phyloP scores from a whole-genome alignment of 2,888 invertebrate genomes.

The Meandrusa payeni region DNA sequence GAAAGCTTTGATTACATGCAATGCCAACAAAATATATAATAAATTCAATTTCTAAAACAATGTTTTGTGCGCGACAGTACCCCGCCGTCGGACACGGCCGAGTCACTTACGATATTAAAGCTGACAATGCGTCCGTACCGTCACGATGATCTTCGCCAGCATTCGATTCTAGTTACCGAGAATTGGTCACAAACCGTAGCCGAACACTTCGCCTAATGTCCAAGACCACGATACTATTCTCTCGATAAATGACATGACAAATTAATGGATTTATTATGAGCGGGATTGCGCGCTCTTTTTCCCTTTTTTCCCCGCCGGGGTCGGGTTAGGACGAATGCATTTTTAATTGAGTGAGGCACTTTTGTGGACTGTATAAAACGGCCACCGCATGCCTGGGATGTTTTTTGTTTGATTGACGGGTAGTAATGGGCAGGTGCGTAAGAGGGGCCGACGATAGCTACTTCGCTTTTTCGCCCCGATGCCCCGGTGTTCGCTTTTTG shows the following conservation, averaged over 20 bases:
- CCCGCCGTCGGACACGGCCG: conserved; percentile 37
- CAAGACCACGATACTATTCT: conserved; percentile 55
- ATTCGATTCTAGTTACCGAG: conserved; percentile 67
- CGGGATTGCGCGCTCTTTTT: conserved; percentile 65
- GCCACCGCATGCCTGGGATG: conserved; percentile 71
- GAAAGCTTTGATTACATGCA: too few species aligned
- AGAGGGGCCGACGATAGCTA: conserved; percentile 66
- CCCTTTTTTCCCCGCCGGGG: conserved; percentile 60
- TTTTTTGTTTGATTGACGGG: conserved; percentile 80
- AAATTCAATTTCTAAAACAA: too few species aligned
- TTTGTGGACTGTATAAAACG: conserved; percentile 77
- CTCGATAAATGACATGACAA: conserved; percentile 78
- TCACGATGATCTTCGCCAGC: conserved; percentile 66
- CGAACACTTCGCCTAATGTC: conserved; percentile 53
- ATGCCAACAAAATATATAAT: too few species aligned
- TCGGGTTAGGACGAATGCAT: conserved; percentile 78
- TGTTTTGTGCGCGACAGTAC: conserved; percentile 47
- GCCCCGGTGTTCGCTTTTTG: conserved; percentile 59
- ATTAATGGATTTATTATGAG: conserved; percentile 81
- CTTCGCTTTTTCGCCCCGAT: conserved; percentile 68
- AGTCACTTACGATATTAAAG: conserved; percentile 68
- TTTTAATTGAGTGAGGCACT: conserved; percentile 80
- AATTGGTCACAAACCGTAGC: conserved; percentile 46
- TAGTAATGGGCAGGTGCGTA: conserved; percentile 79
- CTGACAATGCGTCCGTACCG: conserved; percentile 61